phyloP scores from a whole-genome alignment of 2,888 invertebrate species.

The Metellina segmentata region DNA sequence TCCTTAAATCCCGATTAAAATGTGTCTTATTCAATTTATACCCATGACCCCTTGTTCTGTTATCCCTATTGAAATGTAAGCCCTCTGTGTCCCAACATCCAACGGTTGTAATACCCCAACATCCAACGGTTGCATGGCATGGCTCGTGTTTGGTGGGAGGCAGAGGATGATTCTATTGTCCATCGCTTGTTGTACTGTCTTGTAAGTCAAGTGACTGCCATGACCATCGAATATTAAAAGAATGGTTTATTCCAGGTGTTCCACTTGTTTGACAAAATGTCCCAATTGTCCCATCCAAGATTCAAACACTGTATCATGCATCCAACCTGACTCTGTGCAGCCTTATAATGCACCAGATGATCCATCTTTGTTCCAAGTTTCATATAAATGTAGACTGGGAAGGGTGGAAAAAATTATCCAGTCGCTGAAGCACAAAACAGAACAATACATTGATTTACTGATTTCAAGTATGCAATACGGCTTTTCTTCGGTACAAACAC shows the following conservation, averaged over 20 bases:
- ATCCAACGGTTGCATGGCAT: slow-evolving; percentile 1
- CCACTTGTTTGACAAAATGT: slow-evolving; percentile 10
- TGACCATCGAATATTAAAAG: slow-evolving; percentile 35
- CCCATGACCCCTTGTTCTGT: no score
- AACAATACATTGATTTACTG: slow-evolving; percentile 5
- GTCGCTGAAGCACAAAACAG: slow-evolving; percentile 38
- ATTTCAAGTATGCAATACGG: slow-evolving; percentile 7
- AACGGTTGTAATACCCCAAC: not conserved
- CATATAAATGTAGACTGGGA: slow-evolving; percentile 39
- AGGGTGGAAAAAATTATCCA: slow-evolving; percentile 5
- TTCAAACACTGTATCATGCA: slow-evolving; percentile 34
- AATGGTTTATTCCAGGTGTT: slow-evolving; percentile 29
- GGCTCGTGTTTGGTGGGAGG: not conserved
- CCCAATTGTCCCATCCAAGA: slow-evolving; percentile 27
- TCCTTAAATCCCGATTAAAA: no score
- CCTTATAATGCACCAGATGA: slow-evolving; percentile 27
- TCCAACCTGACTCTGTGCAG: slow-evolving; percentile 16
- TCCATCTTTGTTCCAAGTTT: slow-evolving; percentile 28
- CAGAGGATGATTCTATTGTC: slow-evolving; percentile 25
- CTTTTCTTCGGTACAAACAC: slow-evolving; percentile 12
- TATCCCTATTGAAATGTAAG: no score
- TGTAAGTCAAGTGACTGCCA: slow-evolving; percentile 34
- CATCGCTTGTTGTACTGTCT: not conserved
- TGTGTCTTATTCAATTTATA: no score
- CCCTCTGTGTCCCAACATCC: no score